Percentiles rank a stretch among this genome's conserved stretches.
phyloP scores from a whole-genome alignment of 2,113 vertebrate genomes.

The Ptilonorhynchus violaceus region DNA sequence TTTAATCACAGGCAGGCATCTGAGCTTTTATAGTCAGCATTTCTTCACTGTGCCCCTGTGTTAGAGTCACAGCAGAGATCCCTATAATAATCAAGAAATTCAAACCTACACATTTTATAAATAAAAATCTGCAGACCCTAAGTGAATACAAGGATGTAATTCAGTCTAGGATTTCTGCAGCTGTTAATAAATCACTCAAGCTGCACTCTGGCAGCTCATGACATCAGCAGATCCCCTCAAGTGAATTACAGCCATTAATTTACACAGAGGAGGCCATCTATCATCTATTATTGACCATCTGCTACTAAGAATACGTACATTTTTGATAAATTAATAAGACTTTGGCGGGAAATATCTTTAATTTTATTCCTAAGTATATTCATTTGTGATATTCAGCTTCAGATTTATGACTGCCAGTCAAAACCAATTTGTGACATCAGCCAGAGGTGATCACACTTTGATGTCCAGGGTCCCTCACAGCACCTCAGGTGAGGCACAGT shows the following conservation, averaged over 20 bases:
- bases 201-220: slow-evolving; percentile 43
- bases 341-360: not conserved
- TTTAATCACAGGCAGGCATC: not conserved
- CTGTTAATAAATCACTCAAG: slow-evolving; percentile 60
- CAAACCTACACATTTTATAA: not conserved
- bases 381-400: not conserved
- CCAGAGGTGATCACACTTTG: not conserved
- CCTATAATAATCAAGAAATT: not conserved
- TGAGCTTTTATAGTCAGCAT: not conserved
- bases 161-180: slow-evolving; percentile 35
- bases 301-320: not conserved
- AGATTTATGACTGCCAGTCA: not conserved
- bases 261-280: slow-evolving; percentile 35
- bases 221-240: slow-evolving; percentile 54
- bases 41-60: not conserved
- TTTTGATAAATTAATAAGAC: not conserved
- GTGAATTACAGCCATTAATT: slow-evolving; percentile 59
- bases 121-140: not conserved
- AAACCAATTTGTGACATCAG: not conserved
- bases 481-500: rapidly evolving
- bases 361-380: not conserved
- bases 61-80: not conserved
- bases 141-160: slow-evolving; percentile 13
- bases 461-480: not conserved
- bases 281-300: slow-evolving; percentile 51